phyloP scores from a whole-genome alignment of 2,113 vertebrate species.

The Syrrhaptes paradoxus region DNA sequence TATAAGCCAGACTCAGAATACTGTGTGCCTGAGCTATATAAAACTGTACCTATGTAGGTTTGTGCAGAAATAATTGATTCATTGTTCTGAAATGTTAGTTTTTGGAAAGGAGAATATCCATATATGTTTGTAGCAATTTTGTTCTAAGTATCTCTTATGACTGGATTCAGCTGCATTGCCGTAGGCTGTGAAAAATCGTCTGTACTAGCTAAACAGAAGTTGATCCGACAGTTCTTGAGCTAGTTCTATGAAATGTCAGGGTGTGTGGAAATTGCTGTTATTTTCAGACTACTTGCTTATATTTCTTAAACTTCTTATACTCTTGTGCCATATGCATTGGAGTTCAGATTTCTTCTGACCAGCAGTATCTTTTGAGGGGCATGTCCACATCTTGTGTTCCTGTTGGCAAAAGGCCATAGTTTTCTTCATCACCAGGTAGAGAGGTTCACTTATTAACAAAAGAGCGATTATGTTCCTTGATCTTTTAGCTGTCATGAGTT shows the following conservation, averaged over 20 bases:
- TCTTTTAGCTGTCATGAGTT: neutral
- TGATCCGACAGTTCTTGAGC: neutral
- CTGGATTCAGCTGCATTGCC: neutral
- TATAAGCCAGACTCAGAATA: neutral
- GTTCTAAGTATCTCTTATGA: neutral
- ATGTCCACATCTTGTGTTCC: neutral
- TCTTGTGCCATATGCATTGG: neutral
- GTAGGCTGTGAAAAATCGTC: neutral
- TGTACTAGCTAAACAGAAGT: neutral
- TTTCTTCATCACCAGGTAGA: neutral
- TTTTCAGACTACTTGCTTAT: neutral
- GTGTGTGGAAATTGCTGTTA: neutral
- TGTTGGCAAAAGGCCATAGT: neutral
- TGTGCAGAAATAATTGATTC: neutral
- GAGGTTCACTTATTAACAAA: neutral
- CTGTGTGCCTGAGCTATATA: neutral
- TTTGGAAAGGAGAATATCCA: neutral
- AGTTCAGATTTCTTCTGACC: neutral
- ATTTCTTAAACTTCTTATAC: neutral
- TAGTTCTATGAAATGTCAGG: neutral
- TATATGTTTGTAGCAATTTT: neutral
- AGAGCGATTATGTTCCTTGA: neutral
- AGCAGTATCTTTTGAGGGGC: neutral
- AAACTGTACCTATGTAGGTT: neutral
- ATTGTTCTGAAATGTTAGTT: neutral